Percentiles rank a stretch among this genome's conserved stretches.
Evolutionary conservation across 1,140 invertebrate species (phyloP).

Genomic region (Diorhabda carinulata): DNA sequence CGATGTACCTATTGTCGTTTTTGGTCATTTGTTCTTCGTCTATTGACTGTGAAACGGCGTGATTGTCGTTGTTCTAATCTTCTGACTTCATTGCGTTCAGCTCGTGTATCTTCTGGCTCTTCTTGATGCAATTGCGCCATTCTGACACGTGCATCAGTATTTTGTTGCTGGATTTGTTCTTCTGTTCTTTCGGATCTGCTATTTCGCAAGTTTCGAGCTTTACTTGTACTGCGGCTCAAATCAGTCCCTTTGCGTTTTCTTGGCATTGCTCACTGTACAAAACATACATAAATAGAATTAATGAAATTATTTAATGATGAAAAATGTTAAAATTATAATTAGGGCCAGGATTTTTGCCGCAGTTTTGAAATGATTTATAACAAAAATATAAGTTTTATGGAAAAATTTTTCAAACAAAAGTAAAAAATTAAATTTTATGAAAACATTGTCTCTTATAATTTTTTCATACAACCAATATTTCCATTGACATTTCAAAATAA

Average conservation of each 20-base stretch:
- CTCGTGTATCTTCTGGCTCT: conserved; percentile 31
- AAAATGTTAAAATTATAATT: conserved; percentile 16
- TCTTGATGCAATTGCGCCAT: conserved; percentile 31
- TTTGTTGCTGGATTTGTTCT: conserved; percentile 35
- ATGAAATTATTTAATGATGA: conserved; percentile 19
- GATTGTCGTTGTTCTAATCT: conserved; percentile 30
- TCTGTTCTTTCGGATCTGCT: conserved; percentile 31
- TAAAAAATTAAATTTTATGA: not conserved
- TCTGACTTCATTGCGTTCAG: conserved; percentile 30
- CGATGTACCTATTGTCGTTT: conserved; percentile 42
- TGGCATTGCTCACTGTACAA: conserved; percentile 8
- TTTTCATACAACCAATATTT: conserved; percentile 9
- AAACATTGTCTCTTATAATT: conserved; percentile 5
- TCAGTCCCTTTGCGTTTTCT: conserved; percentile 25
- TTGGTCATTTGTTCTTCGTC: conserved; percentile 39
- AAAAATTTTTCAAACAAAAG: conserved; percentile 10
- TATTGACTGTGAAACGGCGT: conserved; percentile 29
- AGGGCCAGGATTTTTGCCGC: conserved; percentile 1
- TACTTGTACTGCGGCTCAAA: conserved; percentile 27
- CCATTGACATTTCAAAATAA: not conserved
- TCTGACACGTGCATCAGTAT: conserved; percentile 32
- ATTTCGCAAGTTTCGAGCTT: conserved; percentile 26
- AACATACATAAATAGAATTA: conserved; percentile 21
- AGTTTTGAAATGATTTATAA: not conserved
- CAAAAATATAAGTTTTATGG: not conserved